These are phyloP conservation scores for Berghia stephanieae DNA, from an alignment of 1,140 invertebrate genomes.

Conservation along the genomic window DNA sequence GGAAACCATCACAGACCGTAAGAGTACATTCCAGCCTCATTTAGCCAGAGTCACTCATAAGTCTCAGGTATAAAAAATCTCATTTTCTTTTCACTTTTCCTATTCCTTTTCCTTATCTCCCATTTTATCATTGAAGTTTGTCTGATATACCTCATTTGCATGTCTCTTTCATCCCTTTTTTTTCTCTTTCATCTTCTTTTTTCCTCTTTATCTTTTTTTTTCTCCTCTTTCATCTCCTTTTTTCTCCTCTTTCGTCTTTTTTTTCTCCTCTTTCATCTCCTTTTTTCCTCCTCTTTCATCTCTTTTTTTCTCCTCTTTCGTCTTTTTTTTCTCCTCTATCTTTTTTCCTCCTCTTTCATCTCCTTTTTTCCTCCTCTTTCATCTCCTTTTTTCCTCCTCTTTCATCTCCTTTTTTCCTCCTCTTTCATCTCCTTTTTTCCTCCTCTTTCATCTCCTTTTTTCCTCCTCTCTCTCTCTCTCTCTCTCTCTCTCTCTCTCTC, in stretches of 20 bases:
- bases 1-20: slow-evolving; percentile 79
- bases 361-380: neutral
- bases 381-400: neutral
- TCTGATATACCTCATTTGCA: too few relatives aligned
- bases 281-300: neutral
- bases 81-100: too few relatives aligned
- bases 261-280: neutral
- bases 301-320: too few relatives aligned
- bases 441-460: neutral
- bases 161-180: neutral
- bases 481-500: too few relatives aligned
- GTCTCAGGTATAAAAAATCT: slow-evolving; percentile 73
- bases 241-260: neutral
- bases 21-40: slow-evolving; percentile 85
- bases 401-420: neutral
- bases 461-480: too few relatives aligned
- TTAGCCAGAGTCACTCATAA: slow-evolving; percentile 73
- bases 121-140: too few relatives aligned
- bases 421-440: neutral
- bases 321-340: neutral
- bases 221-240: neutral
- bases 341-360: too few relatives aligned
- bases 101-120: too few relatives aligned
- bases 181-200: neutral
- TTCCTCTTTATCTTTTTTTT: neutral